Base-by-base conservation (phyloP, 2,113 vertebrate genomes). In the Oxyruncus cristatus region DNA sequence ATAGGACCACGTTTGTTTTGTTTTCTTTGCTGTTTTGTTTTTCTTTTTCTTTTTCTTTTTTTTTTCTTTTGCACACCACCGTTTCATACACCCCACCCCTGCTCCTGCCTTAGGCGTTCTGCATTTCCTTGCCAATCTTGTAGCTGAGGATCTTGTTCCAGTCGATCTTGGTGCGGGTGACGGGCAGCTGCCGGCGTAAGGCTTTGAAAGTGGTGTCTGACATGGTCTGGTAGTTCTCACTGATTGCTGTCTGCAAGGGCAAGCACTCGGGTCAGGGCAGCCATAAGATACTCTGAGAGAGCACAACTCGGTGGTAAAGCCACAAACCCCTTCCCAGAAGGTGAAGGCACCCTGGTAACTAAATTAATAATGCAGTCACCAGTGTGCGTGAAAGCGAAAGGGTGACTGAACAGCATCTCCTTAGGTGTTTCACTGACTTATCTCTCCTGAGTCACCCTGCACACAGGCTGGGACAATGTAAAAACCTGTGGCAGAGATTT, bases 81-180 rank as follows among this genome's bases (percentile, higher is more conserved):
- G 28, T 89, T 91, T 94, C 77, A 65, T 78, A 74, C 42, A 76
- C 74, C 95, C 91, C n/a, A n/a, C n/a, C 95, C 89, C 41, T 20
- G 21, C 62, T 71, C 91, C 95, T 52, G 55, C 62, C 9, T 95
- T 99, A 99, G 97, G 98, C 98, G 12, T 98, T 99, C 95, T 99
- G 99, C 99, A 99, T 99, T 96, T 99, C 99, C 95, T 99, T 99
- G 97, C 99, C 99, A 63, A 99, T 99, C 98, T 99, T 99, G 98
- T 99, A 99, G 97, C 99, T 99, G 96, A 99, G 99, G 97, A 99
- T 99, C 98, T 99, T 99, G 99, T 99, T 99, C 99, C 99, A 99
- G 98, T 99, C 99, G 21, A 99, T 98, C 98, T 99, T 99, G 98
- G 99, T 99, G 97, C 99, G 99, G 93, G 99, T 99, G 96, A 99